Evolutionary conservation across 2,113 vertebrate species (phyloP).

Genomic region (Phaethon lepturus): DNA sequence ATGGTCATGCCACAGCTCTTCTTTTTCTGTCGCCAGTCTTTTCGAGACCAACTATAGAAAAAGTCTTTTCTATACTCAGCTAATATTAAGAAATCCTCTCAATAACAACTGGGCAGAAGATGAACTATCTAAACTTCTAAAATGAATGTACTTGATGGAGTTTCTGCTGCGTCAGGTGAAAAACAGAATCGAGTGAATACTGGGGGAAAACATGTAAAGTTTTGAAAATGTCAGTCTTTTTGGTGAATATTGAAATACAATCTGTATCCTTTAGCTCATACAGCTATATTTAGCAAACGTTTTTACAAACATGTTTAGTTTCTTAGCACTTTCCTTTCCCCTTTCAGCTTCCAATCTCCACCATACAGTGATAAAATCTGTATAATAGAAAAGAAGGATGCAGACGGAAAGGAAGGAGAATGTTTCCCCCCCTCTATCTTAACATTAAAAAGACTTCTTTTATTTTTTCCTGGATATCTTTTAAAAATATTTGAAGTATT

Average conservation of each 20-base stretch:
- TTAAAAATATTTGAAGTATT: background rate
- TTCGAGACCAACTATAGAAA: background rate
- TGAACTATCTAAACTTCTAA: background rate
- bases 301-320: background rate
- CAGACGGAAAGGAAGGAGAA: background rate
- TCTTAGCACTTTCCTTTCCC: background rate
- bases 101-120: background rate
- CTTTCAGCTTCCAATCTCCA: background rate
- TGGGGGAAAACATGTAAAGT: background rate
- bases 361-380: background rate
- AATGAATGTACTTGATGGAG: background rate
- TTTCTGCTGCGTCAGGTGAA: background rate
- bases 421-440: background rate
- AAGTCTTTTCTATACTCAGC: background rate
- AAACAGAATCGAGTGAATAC: background rate
- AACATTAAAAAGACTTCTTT: background rate
- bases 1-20: background rate
- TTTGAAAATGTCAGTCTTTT: slow-evolving; percentile 7
- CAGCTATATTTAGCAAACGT: background rate
- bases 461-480: background rate
- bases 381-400: background rate
- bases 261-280: background rate
- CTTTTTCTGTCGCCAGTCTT: background rate
- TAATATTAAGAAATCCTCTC: background rate
- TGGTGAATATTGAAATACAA: background rate